A percentile compares a stretch with the other conserved stretches of the same genome.
Evolutionary conservation across 2,113 vertebrate species (phyloP).

Genomic region (Myrmophylax atrothorax): DNA sequence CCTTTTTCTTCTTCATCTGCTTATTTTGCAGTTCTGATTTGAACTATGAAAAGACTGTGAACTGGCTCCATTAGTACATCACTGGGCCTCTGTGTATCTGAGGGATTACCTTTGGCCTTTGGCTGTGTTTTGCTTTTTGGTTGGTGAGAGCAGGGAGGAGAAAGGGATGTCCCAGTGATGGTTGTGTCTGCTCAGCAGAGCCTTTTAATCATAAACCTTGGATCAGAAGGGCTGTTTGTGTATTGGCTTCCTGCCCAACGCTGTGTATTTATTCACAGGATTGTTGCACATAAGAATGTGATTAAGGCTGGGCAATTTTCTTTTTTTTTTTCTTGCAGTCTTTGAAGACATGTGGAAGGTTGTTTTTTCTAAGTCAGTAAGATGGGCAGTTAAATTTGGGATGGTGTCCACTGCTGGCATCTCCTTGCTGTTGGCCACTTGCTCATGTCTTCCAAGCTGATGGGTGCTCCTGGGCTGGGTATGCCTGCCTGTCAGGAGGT

Average conservation of each 20-base stretch:
- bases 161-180: neutral
- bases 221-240: neutral
- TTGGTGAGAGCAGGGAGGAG: neutral
- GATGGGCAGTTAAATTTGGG: neutral
- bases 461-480: neutral
- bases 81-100: rapidly evolving
- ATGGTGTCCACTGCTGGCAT: neutral
- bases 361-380: neutral
- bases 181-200: neutral
- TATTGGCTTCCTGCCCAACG: neutral
- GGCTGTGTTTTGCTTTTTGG: neutral
- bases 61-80: neutral
- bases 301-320: neutral
- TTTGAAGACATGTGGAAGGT: neutral
- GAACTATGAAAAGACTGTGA: neutral
- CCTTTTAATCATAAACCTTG: neutral
- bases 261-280: neutral
- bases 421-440: neutral
- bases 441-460: neutral
- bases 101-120: neutral
- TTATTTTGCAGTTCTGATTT: neutral
- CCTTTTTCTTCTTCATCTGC: neutral
- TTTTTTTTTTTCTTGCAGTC: neutral
- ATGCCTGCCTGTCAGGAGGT: neutral
- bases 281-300: neutral